Percentiles rank a stretch among this genome's conserved stretches.
Conservation (phyloP, 1,140 invertebrate genomes). For the Ips nitidus region DNA sequence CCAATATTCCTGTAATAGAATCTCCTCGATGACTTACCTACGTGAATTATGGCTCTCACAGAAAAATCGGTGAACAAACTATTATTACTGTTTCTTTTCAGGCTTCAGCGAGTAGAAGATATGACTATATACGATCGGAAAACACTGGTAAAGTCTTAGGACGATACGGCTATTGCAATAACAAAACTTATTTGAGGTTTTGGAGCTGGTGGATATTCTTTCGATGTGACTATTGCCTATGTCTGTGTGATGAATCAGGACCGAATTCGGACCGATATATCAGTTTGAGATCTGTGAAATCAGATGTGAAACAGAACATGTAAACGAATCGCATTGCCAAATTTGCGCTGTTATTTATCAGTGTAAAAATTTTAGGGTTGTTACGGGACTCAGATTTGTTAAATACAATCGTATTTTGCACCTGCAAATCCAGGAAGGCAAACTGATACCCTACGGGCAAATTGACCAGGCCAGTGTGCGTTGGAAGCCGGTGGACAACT, state of each 20-base stretch:
- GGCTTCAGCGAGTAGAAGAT: conserved; percentile 52
- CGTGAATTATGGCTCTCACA: too few species aligned
- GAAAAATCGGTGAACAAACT: too few species aligned
- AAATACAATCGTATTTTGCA: conserved; percentile 73
- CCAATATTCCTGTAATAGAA: too few species aligned
- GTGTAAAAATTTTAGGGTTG: conserved; percentile 58
- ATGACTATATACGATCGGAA: conserved; percentile 81
- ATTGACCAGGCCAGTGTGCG: conserved; percentile 60
- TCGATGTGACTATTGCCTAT: conserved; percentile 87
- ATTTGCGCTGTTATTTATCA: not conserved
- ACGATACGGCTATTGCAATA: conserved; percentile 56
- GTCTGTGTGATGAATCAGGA: conserved; percentile 76
- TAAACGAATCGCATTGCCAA: conserved; percentile 50
- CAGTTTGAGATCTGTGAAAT: conserved; percentile 65
- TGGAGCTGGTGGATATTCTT: conserved; percentile 76
- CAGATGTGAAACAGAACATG: conserved; percentile 71
- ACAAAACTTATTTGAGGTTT: conserved; percentile 68
- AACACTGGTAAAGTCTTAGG: conserved; percentile 72
- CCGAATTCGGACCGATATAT: conserved; percentile 73
- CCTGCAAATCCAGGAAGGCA: conserved; percentile 75
- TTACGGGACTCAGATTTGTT: conserved; percentile 72
- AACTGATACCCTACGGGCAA: conserved; percentile 61
- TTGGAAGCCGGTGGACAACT: conserved; percentile 67
- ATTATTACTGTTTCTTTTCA: too few species aligned
- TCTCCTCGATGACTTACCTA: too few species aligned